phyloP scores from a whole-genome alignment of 2,888 invertebrate genomes.

The Ophion costatus region DNA sequence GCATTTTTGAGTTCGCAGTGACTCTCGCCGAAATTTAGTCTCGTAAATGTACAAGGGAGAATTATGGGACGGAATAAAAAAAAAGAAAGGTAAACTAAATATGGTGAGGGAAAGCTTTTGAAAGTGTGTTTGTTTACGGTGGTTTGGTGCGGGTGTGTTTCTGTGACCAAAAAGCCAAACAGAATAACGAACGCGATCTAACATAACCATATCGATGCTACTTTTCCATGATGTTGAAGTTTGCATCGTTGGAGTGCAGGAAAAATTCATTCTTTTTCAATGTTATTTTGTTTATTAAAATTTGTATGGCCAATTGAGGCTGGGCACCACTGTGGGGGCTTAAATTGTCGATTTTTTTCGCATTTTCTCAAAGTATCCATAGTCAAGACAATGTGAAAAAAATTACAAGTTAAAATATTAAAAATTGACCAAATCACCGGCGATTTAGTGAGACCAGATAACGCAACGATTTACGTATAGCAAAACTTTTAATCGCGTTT shows the following conservation, averaged over 20 bases:
- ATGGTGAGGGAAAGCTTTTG: slow-evolving; percentile 75
- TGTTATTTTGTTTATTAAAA: too few species aligned
- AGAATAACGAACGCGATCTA: slow-evolving; percentile 77
- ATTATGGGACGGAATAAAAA: slow-evolving; percentile 1
- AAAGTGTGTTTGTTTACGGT: slow-evolving; percentile 73
- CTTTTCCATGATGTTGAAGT: slow-evolving; percentile 3
- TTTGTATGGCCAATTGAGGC: too few species aligned
- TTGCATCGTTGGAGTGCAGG: too few species aligned
- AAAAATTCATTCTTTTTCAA: too few species aligned
- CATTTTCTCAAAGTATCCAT: too few species aligned
- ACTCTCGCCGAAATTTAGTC: background rate
- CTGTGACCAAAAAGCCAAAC: slow-evolving; percentile 83
- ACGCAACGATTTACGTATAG: too few species aligned
- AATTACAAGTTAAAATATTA: too few species aligned
- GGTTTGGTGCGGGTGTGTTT: slow-evolving; percentile 81
- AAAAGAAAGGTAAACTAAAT: slow-evolving; percentile 48
- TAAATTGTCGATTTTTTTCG: too few species aligned
- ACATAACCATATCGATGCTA: slow-evolving; percentile 59
- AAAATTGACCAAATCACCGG: too few species aligned
- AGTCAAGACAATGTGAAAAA: too few species aligned
- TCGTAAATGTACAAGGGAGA: background rate
- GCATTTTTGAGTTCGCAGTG: background rate
- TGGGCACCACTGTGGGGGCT: too few species aligned
- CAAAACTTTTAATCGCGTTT: background rate
- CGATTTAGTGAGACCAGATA: too few species aligned